Base-by-base conservation (phyloP, 2,113 vertebrate genomes). In the Cyanocitta stelleri region DNA sequence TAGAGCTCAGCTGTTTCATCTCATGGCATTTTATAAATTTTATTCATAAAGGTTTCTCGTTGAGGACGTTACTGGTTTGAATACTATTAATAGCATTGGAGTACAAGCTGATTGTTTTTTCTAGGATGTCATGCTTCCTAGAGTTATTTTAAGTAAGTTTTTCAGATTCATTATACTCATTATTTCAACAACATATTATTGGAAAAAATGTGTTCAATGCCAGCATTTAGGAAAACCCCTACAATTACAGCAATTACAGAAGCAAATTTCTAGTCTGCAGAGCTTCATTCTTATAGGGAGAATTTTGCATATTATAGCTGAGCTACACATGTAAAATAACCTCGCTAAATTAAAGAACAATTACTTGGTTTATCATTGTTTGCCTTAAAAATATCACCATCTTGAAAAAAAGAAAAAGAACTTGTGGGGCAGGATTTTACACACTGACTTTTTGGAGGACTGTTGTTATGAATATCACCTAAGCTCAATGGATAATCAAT, bases 401-500 rank as follows among this genome's bases (percentile, higher is more conserved):
- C 76, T 91, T 96, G 51, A 75, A 86, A 92, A 92, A 93, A 63
- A 32, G 37, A 56, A 48, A 59, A 74, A 58, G 59, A 80, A 41
- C 46, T 73, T 81, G 90, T 87, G 93, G 88, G 92, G 90, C 92
- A 95, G 80, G 92, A 75, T 89, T 96, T 96, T 75, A 83, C 85
- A 88, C 49, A n/a, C 6, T 85, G 88, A 88, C 88, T 96, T 96
- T 83, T 59, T 90, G 81, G 80, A 87, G 78, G 76, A 63, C 67
- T 79, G 56, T 93, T 85, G 89, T 93, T 96, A 86, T 63, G 93
- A 96, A 89, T 94, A 85, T 95, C 93, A 91, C 88, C 82, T 83
- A 49, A 85, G 87, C 94, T 97, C 93, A 97, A 83, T 73, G 91
- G 87, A 89, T 97, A 95, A 97, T 97, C 95, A 95, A 82, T 96